Evolutionary conservation across 1,140 invertebrate genomes (phyloP).

Genomic region (Drosophila lacteicornis): DNA sequence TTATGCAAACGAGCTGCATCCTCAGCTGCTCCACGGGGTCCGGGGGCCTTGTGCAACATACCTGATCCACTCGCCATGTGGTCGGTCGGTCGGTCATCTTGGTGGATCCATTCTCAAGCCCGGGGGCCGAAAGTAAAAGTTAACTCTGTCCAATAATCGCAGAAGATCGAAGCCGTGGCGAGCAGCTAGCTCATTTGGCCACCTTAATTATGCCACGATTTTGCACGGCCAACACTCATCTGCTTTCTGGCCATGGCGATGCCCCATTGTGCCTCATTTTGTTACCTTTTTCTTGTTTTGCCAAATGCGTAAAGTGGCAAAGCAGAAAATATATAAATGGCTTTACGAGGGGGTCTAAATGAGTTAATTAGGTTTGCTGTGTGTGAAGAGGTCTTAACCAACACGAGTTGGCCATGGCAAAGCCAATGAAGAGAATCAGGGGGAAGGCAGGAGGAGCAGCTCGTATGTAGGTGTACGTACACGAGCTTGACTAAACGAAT

Average conservation of each 20-base stretch:
- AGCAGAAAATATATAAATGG: slow-evolving; percentile 41
- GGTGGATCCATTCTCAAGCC: slow-evolving; percentile 36
- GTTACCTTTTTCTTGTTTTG: slow-evolving; percentile 12
- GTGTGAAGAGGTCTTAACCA: slow-evolving; percentile 32
- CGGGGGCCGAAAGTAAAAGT: slow-evolving; percentile 68
- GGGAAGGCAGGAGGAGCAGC: neutral
- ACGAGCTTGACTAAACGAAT: neutral
- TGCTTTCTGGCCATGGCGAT: slow-evolving; percentile 55
- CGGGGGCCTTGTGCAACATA: slow-evolving; percentile 54
- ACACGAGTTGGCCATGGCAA: slow-evolving; percentile 40
- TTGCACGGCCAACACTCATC: slow-evolving; percentile 52
- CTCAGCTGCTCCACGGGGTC: slow-evolving; percentile 19
- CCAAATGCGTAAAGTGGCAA: slow-evolving; percentile 46
- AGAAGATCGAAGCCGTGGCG: slow-evolving; percentile 33
- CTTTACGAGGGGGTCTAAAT: slow-evolving; percentile 50
- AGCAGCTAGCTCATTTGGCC: slow-evolving; percentile 26
- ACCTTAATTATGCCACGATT: slow-evolving; percentile 46
- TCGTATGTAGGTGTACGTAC: slow-evolving; percentile 13
- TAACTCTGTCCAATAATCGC: slow-evolving; percentile 32
- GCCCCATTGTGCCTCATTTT: slow-evolving; percentile 43
- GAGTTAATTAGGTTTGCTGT: slow-evolving; percentile 56
- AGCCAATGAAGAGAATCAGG: slow-evolving; percentile 31
- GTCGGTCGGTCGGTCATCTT: slow-evolving; percentile 9
- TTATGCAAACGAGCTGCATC: slow-evolving; percentile 65
- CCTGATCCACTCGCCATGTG: slow-evolving; percentile 50